Evolutionary conservation across 2,888 invertebrate species (phyloP), one percentile per base, ranked within the genome.

Genomic region (Ganaspis brasiliensis): DNA sequence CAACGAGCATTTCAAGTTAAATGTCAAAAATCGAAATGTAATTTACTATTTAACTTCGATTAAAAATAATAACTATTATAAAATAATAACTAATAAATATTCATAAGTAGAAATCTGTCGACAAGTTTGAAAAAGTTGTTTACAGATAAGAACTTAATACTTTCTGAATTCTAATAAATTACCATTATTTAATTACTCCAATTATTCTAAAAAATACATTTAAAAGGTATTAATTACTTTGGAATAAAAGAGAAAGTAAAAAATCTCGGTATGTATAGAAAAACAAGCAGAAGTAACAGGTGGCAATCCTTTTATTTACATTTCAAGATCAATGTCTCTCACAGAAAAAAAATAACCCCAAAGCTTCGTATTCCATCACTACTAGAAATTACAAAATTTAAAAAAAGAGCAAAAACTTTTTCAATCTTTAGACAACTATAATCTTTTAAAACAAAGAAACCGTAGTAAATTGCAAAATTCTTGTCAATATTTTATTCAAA

Each of bases 221-320:
- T n/a, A 24, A 24, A 24, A 45, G 21, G 8, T 67, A n/a, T n/a
- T 24, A 67, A 24, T 67, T 40, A 45, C 37, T 21, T 9, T 45
- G 24, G 8, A 67, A 45, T 24, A n/a, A 67, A n/a, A 45, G 24
- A 45, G 45, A 67, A 24, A 14, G 63, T 24, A 45, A 67, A 63
- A 52, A 49, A 49, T n/a, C n/a, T n/a, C n/a, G n/a, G n/a, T n/a
- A 16, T n/a, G 49, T 49, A 49, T n/a, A 49, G 49, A 49, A 49
- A 14, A 67, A 21, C 24, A 45, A 21, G 37, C 2, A 45, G 24
- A 67, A 40, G 67, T 67, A 67, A 67, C 67, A 67, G 67, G 67
- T 67, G 40, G 40, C 67, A 63, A 67, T 67, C 67, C n/a, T 67
- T 67, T 26, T 45, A 26, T 67, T 67, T 67, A 67, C 45, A 24